A percentile compares a stretch with the other conserved stretches of the same genome.
Evolutionary conservation across 2,113 vertebrate genomes (phyloP).

Genomic region (Petromus typicus): DNA sequence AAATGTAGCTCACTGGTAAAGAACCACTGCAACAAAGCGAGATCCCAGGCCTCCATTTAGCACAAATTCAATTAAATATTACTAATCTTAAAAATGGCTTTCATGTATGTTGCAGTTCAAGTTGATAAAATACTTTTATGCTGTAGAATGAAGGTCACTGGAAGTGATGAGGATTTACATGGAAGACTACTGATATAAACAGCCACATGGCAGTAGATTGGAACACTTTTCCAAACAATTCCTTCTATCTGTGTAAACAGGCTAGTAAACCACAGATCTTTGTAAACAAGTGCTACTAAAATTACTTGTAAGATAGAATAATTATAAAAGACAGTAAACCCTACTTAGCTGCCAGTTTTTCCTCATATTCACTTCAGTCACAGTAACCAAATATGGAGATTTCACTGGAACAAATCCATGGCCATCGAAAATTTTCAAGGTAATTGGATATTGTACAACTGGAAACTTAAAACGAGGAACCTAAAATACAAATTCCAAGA

Average conservation of each 20-base stretch:
- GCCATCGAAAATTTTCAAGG: constrained; percentile 54
- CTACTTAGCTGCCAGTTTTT: constrained; percentile 77
- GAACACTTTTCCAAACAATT: background rate
- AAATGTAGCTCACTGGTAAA: background rate
- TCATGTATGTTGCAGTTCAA: background rate
- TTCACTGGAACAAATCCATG: background rate
- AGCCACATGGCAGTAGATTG: background rate
- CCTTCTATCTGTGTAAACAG: background rate
- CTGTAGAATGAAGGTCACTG: background rate
- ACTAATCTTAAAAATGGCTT: constrained; percentile 13
- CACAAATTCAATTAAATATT: background rate
- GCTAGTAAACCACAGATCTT: background rate
- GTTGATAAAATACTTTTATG: background rate
- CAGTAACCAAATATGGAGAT: constrained; percentile 67
- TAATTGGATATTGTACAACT: constrained; percentile 67
- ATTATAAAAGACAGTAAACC: constrained; percentile 17
- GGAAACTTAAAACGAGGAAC: constrained; percentile 80
- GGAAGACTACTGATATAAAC: background rate
- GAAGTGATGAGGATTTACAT: background rate
- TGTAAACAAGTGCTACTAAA: background rate
- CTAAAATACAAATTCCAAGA: constrained; percentile 71
- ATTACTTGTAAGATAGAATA: background rate
- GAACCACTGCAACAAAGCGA: background rate
- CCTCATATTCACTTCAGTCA: constrained; percentile 76
- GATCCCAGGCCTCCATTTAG: background rate